Base-by-base conservation (phyloP, 2,797 vertebrate species). In the Ammospiza maritima region DNA sequence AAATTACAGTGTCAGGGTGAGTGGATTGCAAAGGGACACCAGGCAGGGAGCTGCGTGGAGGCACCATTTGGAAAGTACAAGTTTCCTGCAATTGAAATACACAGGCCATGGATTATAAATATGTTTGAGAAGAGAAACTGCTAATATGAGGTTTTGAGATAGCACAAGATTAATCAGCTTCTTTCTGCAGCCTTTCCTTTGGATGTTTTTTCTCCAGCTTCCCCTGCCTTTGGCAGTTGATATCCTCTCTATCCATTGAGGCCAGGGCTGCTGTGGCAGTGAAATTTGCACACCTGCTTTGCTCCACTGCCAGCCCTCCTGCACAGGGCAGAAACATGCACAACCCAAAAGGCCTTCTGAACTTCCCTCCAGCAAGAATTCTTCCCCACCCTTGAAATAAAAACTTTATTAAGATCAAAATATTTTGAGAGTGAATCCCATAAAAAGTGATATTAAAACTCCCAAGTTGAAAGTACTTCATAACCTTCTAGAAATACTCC, bases 401-500 rank as follows among this genome's bases (percentile, higher is more conserved):
- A 60, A 36, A 6, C 34, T 50, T 65, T 15, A n/a, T 76, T 80
- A 27, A 2, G 40, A 71, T 30, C 32, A 80, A 62, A 80, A 78
- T 62, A 81, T 62, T 89, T 75, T 70, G 19, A 64, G 45, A 74
- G 14, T 3, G 3, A 53, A 73, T 48, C 36, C 29, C 67, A 42
- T 38, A 19, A 87, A 90, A 93, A 88, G 44, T 56, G 65, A n/a
- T 16, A 62, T 77, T 77, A 71, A 74, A 90, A 70, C 56, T 90
- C 76, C 13, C 38, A 22, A 84, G 72, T 65, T 56, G 30, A 74
- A 81, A 89, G 61, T 48, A 40, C 80, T 85, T 72, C 20, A 25
- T 94, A 95, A 88, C 85, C 91, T 96, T 94, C 95, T 90, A 94
- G 93, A 96, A 96, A 94, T 65, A 89, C 51, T 88, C 89, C 13